These are phyloP conservation scores for Myopa tessellatipennis DNA, from an alignment of 2,888 invertebrate genomes.

Conservation along the genomic window DNA sequence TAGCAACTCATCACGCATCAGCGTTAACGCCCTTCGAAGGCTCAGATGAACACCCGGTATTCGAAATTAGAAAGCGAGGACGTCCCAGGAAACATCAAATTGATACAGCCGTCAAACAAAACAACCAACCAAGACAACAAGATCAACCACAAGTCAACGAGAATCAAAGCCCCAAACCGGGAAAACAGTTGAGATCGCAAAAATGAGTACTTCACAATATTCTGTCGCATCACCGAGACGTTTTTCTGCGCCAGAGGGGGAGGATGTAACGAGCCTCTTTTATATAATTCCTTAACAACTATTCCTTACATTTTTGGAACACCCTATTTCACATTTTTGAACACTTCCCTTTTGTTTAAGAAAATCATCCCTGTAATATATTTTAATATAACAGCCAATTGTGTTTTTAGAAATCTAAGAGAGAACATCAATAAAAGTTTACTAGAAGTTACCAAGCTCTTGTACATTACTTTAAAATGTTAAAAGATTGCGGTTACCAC, in stretches of 20 bases:
- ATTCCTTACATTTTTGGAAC: too few relatives aligned
- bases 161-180: background rate
- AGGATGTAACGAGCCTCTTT: background rate
- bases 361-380: too few relatives aligned
- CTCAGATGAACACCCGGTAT: background rate
- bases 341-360: too few relatives aligned
- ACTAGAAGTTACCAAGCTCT: too few relatives aligned
- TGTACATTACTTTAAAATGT: too few relatives aligned
- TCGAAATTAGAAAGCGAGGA: conserved; percentile 1
- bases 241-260: background rate
- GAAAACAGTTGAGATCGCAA: background rate
- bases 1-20: conserved; percentile 17
- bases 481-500: too few relatives aligned
- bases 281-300: background rate
- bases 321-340: too few relatives aligned
- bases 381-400: too few relatives aligned
- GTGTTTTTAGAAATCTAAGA: too few relatives aligned
- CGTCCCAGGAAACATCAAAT: background rate
- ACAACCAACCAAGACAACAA: background rate
- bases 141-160: background rate
- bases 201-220: background rate
- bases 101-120: background rate
- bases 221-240: background rate
- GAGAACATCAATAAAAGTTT: too few relatives aligned
- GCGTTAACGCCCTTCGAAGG: conserved; percentile 7